Base-by-base conservation (phyloP, 2,888 invertebrate species). In the Drosophila engyochracea region DNA sequence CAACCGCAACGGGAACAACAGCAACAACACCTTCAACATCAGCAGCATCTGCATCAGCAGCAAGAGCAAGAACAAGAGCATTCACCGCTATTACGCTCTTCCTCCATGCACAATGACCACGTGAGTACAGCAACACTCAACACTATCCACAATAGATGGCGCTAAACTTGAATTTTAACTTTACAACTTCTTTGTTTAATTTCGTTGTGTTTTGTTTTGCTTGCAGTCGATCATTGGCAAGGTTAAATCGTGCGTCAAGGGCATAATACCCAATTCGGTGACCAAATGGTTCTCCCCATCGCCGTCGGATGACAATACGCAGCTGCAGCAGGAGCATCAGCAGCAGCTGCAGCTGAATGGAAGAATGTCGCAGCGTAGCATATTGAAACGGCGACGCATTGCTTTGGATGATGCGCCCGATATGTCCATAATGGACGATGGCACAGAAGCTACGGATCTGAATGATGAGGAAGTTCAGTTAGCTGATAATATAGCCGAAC, bases 251-350 rank as follows among this genome's bases (percentile, higher is more conserved):
- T 91, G 92, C 41, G 92, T 93, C 14, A 90, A 93, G 10, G 93
- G 91, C 74, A 93, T 93, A 57, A 72, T 93, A 28, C 92, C 93
- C 55, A 89, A 89, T 61, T 91, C 91, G 54, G 71, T 93, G 10
- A 89, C 90, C 51, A 92, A 92, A 79, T 93, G 93, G 93, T 93
- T 93, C 76, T 93, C 93, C 54, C 92, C 93, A 37, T 57, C 57
- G 9, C 7, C n/a, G 1, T 14, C n/a, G 57, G 14, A 30, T n/a
- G 39, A 14, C n/a, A n/a, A 7, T 14, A 28, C 14, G 39, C 55
- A 57, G 85, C 54, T 0, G 39, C 69, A 31, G 19, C 33, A 33
- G 2, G 54, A 33, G 28, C 61, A 5, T 54, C 72, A 65, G 44
- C 69, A 16, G 71, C 41, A 31, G 39, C 64, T 58, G 39, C 44